Base-by-base conservation (phyloP, 64 coral and sea anemone genomes). In the Dendronephthya gigantea region DNA sequence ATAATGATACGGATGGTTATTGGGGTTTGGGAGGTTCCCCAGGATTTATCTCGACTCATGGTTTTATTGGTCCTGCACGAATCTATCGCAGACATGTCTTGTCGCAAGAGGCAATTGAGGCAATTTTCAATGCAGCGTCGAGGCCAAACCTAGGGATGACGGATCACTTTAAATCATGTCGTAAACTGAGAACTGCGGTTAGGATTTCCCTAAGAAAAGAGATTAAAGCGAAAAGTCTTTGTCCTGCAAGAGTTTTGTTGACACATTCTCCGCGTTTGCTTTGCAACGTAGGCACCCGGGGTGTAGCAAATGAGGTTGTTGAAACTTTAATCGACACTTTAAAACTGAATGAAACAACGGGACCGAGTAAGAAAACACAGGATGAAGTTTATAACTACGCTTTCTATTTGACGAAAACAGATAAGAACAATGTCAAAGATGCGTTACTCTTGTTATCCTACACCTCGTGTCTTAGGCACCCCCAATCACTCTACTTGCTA, bases 1-100 rank as follows among this genome's bases (percentile, higher is more conserved):
- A 87, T 39, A 87, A 89, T 25, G 94, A 97, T 91, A 97, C 83
- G 59, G 91, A 97, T 83, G 94, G 94, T 76, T 91, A 86, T 76
- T 97, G 94, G 94, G 91, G 90, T 15, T 68, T 97, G 9, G 94
- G 94, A 19, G 94, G 94, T 0, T 88, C 89, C 7, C 39, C 50
- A 0, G 94, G 91, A 1, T 97, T 92, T 56, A 32, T 41, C 14
- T 93, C 94, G n/a, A 69, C 92, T 32, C 83, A 86, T 32, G 94
- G 94, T 0, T 86, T 97, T 17, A 84, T 97, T 19, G 94, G 94
- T 43, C 94, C 90, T 22, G 85, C 92, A 14, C 69, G 87, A 31
- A 84, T 97, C 10, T 97, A 93, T 81, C 89, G 94, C 12, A 89
- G 86, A 82, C 83, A 79, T 83, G 58, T 90, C 8, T 9, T 97